Conservation (phyloP, 2,888 invertebrate genomes). For the Pinctada fucata region DNA sequence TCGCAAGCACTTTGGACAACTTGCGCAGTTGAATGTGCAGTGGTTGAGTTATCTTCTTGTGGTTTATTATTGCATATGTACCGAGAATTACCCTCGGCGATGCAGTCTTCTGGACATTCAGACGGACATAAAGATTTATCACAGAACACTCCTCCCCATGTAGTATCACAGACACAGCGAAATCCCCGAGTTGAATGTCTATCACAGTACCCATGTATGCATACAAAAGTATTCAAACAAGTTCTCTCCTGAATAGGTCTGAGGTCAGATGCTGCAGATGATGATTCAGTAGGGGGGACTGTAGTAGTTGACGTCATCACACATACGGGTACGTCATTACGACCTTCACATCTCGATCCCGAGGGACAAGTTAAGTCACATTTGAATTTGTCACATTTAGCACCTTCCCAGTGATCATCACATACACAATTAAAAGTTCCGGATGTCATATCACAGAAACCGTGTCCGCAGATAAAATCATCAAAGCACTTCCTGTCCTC, state of each 20-base stretch:
- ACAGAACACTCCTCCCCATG: slow-evolving; percentile 11
- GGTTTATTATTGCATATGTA: not conserved
- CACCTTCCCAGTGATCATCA: slow-evolving; percentile 13
- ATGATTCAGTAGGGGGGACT: not conserved
- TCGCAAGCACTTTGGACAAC: not conserved
- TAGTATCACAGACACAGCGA: slow-evolving; percentile 10
- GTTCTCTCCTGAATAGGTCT: slow-evolving; percentile 12
- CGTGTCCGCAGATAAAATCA: slow-evolving; percentile 9
- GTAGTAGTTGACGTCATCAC: slow-evolving; percentile 1
- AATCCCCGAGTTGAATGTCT: not conserved
- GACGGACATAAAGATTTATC: not conserved
- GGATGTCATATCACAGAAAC: slow-evolving; percentile 4
- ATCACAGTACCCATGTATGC: slow-evolving; percentile 16
- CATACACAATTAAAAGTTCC: slow-evolving; percentile 9
- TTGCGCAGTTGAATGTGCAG: not conserved
- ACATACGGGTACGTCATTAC: not conserved
- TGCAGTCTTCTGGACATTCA: not conserved
- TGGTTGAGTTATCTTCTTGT: not conserved
- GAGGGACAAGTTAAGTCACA: not conserved
- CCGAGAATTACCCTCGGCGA: not conserved
- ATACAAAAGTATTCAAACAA: slow-evolving; percentile 12
- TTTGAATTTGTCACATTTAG: not conserved
- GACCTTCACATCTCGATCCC: not conserved
- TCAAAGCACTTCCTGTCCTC: slow-evolving; percentile 7
- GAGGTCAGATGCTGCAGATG: not conserved